Evolutionary conservation across 30 jellyfish, hydroid and myxozoan genomes (phyloP), one percentile per base, ranked within the genome.

Genomic region (Pseudorhiza aurosa): DNA sequence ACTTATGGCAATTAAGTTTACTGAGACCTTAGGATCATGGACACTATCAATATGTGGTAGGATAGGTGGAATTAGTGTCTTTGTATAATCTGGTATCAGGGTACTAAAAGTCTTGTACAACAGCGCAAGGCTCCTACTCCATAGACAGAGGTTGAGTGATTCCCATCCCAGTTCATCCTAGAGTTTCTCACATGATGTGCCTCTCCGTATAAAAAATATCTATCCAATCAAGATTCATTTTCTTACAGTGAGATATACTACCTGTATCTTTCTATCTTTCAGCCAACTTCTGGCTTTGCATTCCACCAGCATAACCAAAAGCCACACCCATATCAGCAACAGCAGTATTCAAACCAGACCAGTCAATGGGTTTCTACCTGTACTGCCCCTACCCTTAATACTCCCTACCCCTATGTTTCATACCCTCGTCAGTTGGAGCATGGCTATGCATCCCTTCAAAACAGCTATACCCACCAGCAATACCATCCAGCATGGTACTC

Each of bases 11-110:
- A 18, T 28, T 17, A 11, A 59, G 47, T 30, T 59, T 59, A 59
- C 47, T 59, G 50, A 59, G 75, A 18, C 75, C 75, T 59, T 59
- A 7, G 45, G 75, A 59, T 59, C 49, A 26, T 59, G 75, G 19
- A 59, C 28, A 8, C 75, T 19, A 42, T 8, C 55, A 42, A 9
- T 42, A 8, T 8, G 9, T 42, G 9, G 11, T 42, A 15, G 55
- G 55, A 42, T 42, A 9, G 55, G 15, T 42, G 55, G 9, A 42
- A 42, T 15, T 42, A 9, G 9, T 9, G 15, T 42, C 15, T n/a
- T n/a, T n/a, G n/a, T n/a, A n/a, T n/a, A n/a, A n/a, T n/a, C n/a
- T n/a, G n/a, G n/a, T n/a, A n/a, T n/a, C n/a, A n/a, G n/a, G n/a
- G n/a, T n/a, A n/a, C n/a, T n/a, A n/a, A n/a, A n/a, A n/a, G n/a